Evolutionary conservation across 2,113 vertebrate genomes (phyloP), one percentile per base, ranked within the genome.

Genomic region (Rhinolophus ferrumequinum): DNA sequence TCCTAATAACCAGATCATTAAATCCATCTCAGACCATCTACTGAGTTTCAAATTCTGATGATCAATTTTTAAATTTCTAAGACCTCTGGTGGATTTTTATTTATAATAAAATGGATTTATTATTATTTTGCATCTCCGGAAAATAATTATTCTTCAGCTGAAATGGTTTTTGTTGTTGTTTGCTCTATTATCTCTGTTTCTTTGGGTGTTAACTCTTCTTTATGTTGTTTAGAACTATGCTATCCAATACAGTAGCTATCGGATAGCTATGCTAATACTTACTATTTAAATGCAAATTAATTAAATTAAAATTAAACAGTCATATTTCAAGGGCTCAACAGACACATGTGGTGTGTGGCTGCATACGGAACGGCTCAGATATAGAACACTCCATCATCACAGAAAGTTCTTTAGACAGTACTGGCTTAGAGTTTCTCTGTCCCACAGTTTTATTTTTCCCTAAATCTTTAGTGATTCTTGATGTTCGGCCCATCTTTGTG

Each of bases 31-130:
- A 67, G 41, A 58, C 66, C 73, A 60, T 72, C 47, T 95, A 70
- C 54, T 54, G 56, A 88, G 41, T 92, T 92, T 95, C 75, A 93
- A 79, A 94, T 75, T 92, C 87, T 85, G 35, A 38, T 38, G 4
- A 72, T 58, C 44, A 81, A 8, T 50, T 62, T 96, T 93, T 30
- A 70, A 84, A 67, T 93, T 83, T 94, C 92, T 93, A 41, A 67
- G 47, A 60, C 21, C 30, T 47, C 81, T 64, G 8, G 19, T n/a
- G 79, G 56, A 62, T 88, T 90, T 85, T 95, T 79, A 44, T 44
- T 44, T 44, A 44, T 44, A 44, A 44, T 44, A 3, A 84, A 83
- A 73, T 85, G 18, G n/a, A 33, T 28, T 72, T 92, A 88, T 82
- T 86, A 69, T 92, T 69, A 66, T 76, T 77, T 93, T 86, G n/a